Evolutionary conservation across 1,140 invertebrate genomes (phyloP).

Genomic region (Paramacrobiotus metropolitanus): DNA sequence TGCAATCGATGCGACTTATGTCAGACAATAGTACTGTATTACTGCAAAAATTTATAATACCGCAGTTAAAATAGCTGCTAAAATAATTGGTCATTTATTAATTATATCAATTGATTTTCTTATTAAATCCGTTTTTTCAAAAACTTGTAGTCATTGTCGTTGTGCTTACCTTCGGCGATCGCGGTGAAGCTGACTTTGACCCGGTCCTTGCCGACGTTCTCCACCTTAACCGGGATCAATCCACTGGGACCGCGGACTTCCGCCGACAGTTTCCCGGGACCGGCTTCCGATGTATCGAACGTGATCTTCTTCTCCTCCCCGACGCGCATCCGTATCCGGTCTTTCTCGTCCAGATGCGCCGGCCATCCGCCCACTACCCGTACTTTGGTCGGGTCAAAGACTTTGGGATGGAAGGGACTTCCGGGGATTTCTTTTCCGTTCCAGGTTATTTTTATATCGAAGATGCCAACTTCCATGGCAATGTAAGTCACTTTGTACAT

Average conservation of each 20-base stretch:
- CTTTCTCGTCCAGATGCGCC: slow-evolving; percentile 41
- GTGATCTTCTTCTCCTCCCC: slow-evolving; percentile 32
- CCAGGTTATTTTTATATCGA: slow-evolving; percentile 43
- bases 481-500: slow-evolving; percentile 38
- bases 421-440: slow-evolving; percentile 39
- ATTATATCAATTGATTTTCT: too few relatives aligned
- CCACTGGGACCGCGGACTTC: slow-evolving; percentile 43
- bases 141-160: too few relatives aligned
- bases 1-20: too few relatives aligned
- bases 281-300: slow-evolving; percentile 36
- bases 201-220: slow-evolving; percentile 20
- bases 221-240: slow-evolving; percentile 21
- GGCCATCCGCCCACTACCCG: slow-evolving; percentile 57
- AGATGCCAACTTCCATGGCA: slow-evolving; percentile 43
- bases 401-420: slow-evolving; percentile 43
- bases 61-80: too few relatives aligned
- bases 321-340: slow-evolving; percentile 36
- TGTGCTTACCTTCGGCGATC: slow-evolving; percentile 18
- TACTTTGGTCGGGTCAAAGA: slow-evolving; percentile 40
- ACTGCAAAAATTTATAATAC: too few relatives aligned
- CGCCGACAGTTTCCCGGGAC: slow-evolving; percentile 37
- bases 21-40: too few relatives aligned
- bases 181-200: slow-evolving; percentile 26
- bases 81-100: too few relatives aligned
- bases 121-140: too few relatives aligned